phyloP scores from a whole-genome alignment of 2,113 vertebrate genomes.

The Epinephelus moara region DNA sequence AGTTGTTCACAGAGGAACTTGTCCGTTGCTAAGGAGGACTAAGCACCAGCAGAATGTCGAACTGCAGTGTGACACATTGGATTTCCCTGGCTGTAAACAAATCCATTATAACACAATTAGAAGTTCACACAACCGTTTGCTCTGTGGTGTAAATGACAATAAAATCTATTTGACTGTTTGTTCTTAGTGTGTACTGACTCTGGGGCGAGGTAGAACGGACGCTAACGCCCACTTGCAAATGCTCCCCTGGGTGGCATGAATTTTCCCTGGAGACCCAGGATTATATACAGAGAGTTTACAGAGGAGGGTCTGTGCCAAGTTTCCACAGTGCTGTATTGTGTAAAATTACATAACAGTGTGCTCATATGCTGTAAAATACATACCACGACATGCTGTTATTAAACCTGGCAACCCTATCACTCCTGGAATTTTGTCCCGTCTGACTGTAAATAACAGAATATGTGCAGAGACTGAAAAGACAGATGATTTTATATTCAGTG shows the following conservation, averaged over 20 bases:
- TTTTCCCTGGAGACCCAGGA: slow-evolving; percentile 28
- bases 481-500: slow-evolving; percentile 8
- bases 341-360: slow-evolving; percentile 7
- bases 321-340: slow-evolving; percentile 19
- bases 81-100: background rate
- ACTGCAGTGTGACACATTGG: background rate
- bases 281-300: slow-evolving; percentile 43
- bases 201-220: slow-evolving; percentile 6
- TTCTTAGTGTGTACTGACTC: slow-evolving; percentile 29
- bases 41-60: background rate
- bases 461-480: background rate
- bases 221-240: slow-evolving; percentile 8
- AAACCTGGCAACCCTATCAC: background rate
- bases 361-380: background rate
- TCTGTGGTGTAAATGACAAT: slow-evolving; percentile 21
- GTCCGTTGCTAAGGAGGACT: background rate
- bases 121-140: slow-evolving; percentile 11
- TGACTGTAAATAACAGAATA: slow-evolving; percentile 31
- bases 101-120: slow-evolving; percentile 31
- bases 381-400: background rate
- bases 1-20: slow-evolving; percentile 2
- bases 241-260: slow-evolving; percentile 21
- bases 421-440: background rate
- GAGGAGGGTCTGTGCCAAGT: slow-evolving; percentile 21
- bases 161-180: slow-evolving; percentile 24